Conservation (phyloP, 2,888 invertebrate species). For the Beris morrisii region DNA sequence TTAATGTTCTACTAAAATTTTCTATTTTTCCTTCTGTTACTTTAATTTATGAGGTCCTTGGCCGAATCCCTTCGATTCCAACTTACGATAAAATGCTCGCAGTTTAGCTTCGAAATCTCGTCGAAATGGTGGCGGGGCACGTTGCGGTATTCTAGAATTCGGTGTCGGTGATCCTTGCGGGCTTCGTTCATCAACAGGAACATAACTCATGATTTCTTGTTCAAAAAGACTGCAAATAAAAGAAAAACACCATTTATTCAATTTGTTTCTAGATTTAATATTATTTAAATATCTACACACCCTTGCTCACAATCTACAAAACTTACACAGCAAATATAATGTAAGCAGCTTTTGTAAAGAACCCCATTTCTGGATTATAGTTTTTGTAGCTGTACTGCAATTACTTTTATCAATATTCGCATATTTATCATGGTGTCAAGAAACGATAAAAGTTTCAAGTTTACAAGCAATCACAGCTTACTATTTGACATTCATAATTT, state of each 20-base stretch:
- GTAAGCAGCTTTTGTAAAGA: slow-evolving; percentile 76
- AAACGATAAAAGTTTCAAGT: background rate
- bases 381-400: slow-evolving; percentile 18
- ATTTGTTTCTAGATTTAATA: slow-evolving; percentile 9
- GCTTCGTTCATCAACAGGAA: slow-evolving; percentile 66
- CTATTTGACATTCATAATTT: too few relatives aligned
- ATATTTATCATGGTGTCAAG: background rate
- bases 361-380: slow-evolving; percentile 61
- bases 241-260: slow-evolving; percentile 35
- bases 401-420: slow-evolving; percentile 1
- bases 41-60: slow-evolving; percentile 96
- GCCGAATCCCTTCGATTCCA: slow-evolving; percentile 95
- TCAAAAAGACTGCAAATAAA: slow-evolving; percentile 83
- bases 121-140: slow-evolving; percentile 88
- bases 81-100: slow-evolving; percentile 88
- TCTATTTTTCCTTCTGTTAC: slow-evolving; percentile 57
- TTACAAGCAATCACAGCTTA: background rate
- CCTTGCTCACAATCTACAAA: slow-evolving; percentile 15
- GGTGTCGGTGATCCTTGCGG: slow-evolving; percentile 76
- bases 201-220: slow-evolving; percentile 97
- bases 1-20: background rate
- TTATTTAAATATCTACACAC: background rate
- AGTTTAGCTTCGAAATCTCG: slow-evolving; percentile 95
- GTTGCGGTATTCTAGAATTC: slow-evolving; percentile 68
- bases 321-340: slow-evolving; percentile 82